phyloP scores from a whole-genome alignment of 1,140 invertebrate genomes.

The Chelonus insularis region DNA sequence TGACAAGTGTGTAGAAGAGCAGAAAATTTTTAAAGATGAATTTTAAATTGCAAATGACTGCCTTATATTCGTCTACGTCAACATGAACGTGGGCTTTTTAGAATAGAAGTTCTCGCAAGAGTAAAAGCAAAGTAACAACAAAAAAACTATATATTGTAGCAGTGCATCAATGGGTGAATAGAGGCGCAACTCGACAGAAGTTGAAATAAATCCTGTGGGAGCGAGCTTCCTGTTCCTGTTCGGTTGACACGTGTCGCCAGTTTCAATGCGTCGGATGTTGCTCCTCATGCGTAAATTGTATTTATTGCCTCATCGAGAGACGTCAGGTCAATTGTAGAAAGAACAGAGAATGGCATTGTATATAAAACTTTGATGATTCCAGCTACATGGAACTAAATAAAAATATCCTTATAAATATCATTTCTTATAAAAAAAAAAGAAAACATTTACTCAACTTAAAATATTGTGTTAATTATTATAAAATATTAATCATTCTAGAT shows the following conservation, averaged over 20 bases:
- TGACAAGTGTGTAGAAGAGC: no score
- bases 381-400: no score
- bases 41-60: no score
- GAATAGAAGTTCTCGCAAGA: neutral
- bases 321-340: conserved; percentile 24
- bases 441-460: no score
- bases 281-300: conserved; percentile 44
- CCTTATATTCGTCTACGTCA: neutral
- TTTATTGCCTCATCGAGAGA: conserved; percentile 38
- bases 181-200: conserved; percentile 24
- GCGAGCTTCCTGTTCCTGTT: conserved; percentile 41
- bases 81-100: neutral
- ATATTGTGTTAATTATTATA: no score
- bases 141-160: neutral
- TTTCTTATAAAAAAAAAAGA: no score
- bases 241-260: conserved; percentile 46
- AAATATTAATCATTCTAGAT: no score
- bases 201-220: conserved; percentile 48
- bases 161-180: conserved; percentile 25
- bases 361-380: no score
- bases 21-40: no score
- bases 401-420: no score
- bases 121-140: neutral
- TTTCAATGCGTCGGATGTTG: conserved; percentile 42
- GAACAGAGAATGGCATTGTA: neutral